Conservation (phyloP, 2,113 vertebrate genomes). For the Thamnophis sirtalis region DNA sequence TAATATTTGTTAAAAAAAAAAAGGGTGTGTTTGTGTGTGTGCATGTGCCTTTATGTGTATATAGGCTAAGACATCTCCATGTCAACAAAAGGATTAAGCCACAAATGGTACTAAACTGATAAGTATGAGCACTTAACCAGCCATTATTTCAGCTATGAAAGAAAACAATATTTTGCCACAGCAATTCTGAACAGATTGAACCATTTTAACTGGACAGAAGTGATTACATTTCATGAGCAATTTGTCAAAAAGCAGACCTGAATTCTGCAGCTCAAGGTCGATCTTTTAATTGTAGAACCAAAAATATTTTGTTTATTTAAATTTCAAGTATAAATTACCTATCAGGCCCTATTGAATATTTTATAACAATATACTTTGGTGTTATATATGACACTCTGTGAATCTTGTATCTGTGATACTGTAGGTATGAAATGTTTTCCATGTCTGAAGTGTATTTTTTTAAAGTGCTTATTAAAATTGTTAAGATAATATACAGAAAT, state of each 20-base stretch:
- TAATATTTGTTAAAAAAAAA: too few species aligned
- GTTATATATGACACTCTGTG: not conserved
- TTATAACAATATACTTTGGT: not conserved
- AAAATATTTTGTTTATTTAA: not conserved
- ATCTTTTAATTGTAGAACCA: not conserved
- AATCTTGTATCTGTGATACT: not conserved
- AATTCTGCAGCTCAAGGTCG: not conserved
- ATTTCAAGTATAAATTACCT: not conserved
- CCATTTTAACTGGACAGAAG: not conserved
- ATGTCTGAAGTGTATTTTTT: not conserved
- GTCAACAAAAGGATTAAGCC: not conserved
- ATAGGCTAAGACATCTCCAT: not conserved
- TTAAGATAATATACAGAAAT: not conserved
- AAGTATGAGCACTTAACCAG: constrained; percentile 11
- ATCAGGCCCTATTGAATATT: not conserved
- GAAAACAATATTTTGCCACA: not conserved
- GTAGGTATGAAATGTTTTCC: not conserved
- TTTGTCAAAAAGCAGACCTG: not conserved
- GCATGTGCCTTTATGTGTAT: not conserved
- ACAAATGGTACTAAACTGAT: not conserved
- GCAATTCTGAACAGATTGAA: not conserved
- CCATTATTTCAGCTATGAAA: constrained; percentile 12
- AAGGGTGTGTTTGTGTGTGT: not conserved
- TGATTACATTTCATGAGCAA: not conserved
- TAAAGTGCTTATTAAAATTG: not conserved